Base-by-base conservation (phyloP, 2,113 vertebrate species). In the Cheilinus undulatus region DNA sequence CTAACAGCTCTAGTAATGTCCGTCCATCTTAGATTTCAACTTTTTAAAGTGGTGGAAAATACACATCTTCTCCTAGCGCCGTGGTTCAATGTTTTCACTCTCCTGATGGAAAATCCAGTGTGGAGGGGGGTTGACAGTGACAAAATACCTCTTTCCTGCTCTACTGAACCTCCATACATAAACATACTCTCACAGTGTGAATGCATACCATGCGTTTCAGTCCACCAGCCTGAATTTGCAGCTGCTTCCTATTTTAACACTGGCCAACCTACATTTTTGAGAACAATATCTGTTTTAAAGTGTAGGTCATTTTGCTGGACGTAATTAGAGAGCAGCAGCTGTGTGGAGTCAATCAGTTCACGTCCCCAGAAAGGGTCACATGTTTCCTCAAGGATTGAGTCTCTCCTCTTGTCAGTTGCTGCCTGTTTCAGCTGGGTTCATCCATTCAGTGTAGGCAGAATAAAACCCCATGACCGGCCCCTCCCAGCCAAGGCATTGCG, bases 381-480 rank as follows among this genome's bases (percentile, higher is more conserved):
- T 71, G 73, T 59, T 80, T 77, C 71, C 52, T 24, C 26, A 24
- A 34, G 56, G 67, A 59, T 69, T 79, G 60, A 72, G 58, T 19
- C 38, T 62, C 23, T 65, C 26, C 45, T 54, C 70, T 65, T 42
- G 23, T 69, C 54, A 53, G 32, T 57, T 62, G 61, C 26, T 65
- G 73, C 65, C 23, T 38, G 5, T 73, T 73, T 66, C 48, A 62
- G 61, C 83, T 5, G 20, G 28, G 52, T 48, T 76, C 63, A 26
- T 53, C 74, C 75, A 85, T 78, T 82, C 84, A 84, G 49, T 78
- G 67, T 9, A 53, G n/a, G n/a, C 51, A 27, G 57, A 78, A 73
- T 60, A 86, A 80, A 78, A 69, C 78, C 79, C 56, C 76, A 64
- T 80, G 79, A 85, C 81, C 20, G 4, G 60, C 73, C 59, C 83